Percentiles rank a stretch among this genome's conserved stretches.
phyloP scores from a whole-genome alignment of 2,113 vertebrate species.

The Bujurquina vittata region DNA sequence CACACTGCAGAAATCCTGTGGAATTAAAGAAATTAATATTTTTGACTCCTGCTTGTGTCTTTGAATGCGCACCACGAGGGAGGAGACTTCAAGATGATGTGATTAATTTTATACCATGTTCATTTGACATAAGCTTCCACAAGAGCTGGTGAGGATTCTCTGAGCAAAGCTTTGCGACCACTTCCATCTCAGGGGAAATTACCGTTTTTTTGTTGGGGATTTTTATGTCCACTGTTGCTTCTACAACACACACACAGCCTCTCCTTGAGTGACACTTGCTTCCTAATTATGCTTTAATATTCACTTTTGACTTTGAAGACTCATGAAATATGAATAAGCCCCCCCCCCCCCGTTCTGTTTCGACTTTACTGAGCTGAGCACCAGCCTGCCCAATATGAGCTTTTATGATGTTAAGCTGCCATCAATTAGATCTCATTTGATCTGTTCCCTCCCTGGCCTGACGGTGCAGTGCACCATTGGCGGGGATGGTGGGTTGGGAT shows the following conservation, averaged over 20 bases:
- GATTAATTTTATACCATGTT: slow-evolving; percentile 21
- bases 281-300: slow-evolving; percentile 42
- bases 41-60: slow-evolving; percentile 11
- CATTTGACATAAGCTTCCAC: slow-evolving; percentile 14
- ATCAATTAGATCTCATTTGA: slow-evolving; percentile 78
- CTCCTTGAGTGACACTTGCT: slow-evolving; percentile 18
- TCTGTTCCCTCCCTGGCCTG: slow-evolving; percentile 56
- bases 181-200: slow-evolving; percentile 18
- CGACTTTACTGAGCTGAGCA: slow-evolving; percentile 40
- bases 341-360: slow-evolving; percentile 7
- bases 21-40: slow-evolving; percentile 44
- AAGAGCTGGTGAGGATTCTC: not conserved
- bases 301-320: slow-evolving; percentile 43
- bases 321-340: slow-evolving; percentile 58
- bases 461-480: slow-evolving; percentile 50
- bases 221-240: not conserved
- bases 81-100: not conserved
- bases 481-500: slow-evolving; percentile 59
- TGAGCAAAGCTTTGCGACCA: not conserved
- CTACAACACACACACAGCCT: not conserved
- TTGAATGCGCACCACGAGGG: slow-evolving; percentile 4
- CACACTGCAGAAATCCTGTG: slow-evolving; percentile 27
- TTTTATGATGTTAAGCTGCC: slow-evolving; percentile 74
- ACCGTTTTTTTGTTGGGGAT: not conserved
- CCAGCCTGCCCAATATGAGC: slow-evolving; percentile 62